Evolutionary conservation across 2,113 vertebrate species (phyloP).

Genomic region (Cyprinodon variegatus): DNA sequence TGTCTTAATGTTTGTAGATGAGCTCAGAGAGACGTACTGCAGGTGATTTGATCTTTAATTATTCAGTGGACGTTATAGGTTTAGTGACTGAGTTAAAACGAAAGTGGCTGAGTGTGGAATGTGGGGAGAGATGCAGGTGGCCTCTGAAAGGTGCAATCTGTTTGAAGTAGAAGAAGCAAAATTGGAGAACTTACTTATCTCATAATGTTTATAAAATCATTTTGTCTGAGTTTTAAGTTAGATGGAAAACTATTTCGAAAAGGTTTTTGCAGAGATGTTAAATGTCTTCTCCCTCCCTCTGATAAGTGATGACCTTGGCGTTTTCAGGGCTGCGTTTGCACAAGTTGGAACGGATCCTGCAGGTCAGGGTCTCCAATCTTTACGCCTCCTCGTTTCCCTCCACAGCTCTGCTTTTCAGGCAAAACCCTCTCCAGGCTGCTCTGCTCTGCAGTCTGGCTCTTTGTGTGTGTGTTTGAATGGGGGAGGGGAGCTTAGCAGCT

Average conservation of each 20-base stretch:
- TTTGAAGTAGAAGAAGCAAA: neutral
- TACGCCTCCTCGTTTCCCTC: neutral
- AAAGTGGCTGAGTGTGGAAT: no score
- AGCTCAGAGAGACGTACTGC: neutral
- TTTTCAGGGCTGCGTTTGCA: neutral
- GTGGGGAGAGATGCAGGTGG: neutral
- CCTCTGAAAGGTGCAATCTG: neutral
- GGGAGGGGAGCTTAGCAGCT: constrained; percentile 19
- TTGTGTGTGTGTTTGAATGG: constrained; percentile 50
- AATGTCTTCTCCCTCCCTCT: neutral
- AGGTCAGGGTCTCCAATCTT: constrained; percentile 34
- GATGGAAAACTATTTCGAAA: neutral
- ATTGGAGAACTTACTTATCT: neutral
- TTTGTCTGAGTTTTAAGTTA: neutral
- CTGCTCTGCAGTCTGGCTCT: constrained; percentile 45
- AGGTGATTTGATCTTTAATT: neutral
- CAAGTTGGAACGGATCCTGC: neutral
- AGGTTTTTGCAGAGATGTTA: neutral
- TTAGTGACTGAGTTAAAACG: no score
- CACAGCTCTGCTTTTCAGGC: constrained; percentile 20
- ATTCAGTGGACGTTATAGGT: neutral
- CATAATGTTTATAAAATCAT: neutral
- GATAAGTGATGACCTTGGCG: neutral
- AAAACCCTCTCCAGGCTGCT: constrained; percentile 50
- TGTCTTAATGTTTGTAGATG: neutral